phyloP scores from a whole-genome alignment of 2,113 vertebrate species.

The Panthera tigris region DNA sequence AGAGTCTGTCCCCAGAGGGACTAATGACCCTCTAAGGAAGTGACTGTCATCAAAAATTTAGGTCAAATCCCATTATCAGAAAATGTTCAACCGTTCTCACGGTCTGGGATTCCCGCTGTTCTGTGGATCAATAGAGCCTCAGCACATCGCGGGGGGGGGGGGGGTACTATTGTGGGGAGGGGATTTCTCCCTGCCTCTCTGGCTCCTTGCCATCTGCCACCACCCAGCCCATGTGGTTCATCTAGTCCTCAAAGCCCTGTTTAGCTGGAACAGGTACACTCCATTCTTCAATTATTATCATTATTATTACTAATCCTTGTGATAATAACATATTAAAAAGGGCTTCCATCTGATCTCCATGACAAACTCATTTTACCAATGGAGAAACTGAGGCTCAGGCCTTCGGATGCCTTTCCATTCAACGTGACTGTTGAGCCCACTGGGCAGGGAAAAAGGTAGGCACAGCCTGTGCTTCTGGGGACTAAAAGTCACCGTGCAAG shows the following conservation, averaged over 20 bases:
- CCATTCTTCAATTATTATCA: background rate
- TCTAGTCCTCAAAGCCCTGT: background rate
- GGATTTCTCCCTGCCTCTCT: background rate
- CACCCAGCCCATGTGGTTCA: background rate
- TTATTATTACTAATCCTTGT: background rate
- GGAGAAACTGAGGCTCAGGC: background rate
- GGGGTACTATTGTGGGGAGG: no score
- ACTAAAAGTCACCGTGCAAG: background rate
- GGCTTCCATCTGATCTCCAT: background rate
- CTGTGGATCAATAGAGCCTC: background rate
- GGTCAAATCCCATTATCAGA: slow-evolving; percentile 45
- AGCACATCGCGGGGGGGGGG: background rate
- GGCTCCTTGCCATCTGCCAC: background rate
- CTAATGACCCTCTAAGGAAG: slow-evolving; percentile 32
- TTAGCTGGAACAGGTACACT: background rate
- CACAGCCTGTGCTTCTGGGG: background rate
- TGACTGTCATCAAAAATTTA: slow-evolving; percentile 53
- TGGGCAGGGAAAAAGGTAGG: background rate
- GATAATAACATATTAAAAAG: background rate
- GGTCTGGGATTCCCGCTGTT: background rate
- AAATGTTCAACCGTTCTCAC: background rate
- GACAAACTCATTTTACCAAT: background rate
- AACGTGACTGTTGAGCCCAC: accelerated
- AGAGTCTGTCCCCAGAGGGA: slow-evolving; percentile 49
- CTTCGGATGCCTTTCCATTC: background rate